phyloP scores from a whole-genome alignment of 37 sponge, comb jelly and placozoan species.

The Eunapius fragilis region DNA sequence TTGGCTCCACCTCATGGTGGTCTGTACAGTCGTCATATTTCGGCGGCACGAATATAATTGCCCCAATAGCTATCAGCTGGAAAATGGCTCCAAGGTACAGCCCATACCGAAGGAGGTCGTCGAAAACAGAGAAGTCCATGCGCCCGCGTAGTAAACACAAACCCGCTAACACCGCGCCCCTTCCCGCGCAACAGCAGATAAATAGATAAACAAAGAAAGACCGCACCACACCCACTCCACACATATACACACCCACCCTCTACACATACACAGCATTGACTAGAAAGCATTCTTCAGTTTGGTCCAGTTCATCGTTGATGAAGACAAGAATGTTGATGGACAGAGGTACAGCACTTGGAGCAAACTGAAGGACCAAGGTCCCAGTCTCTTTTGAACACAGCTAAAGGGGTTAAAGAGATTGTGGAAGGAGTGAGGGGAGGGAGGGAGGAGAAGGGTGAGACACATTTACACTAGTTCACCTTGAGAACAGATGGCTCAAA shows the following conservation, averaged over 20 bases:
- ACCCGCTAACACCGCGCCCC: not conserved
- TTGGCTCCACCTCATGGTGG: not conserved
- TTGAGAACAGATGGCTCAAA: constrained; percentile 25
- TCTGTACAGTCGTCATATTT: not conserved
- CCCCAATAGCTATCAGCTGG: not conserved
- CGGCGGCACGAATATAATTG: not conserved
- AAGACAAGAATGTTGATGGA: constrained; percentile 49
- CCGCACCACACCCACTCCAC: no score
- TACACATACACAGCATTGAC: constrained; percentile 23
- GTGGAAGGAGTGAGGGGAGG: no score
- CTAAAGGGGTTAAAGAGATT: not conserved
- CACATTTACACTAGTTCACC: constrained; percentile 22
- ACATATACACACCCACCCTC: not conserved
- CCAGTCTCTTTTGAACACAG: constrained; percentile 24
- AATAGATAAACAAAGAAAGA: not conserved
- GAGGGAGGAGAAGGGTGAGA: no score
- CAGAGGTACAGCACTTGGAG: constrained; percentile 9
- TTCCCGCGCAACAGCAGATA: not conserved
- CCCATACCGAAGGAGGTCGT: not conserved
- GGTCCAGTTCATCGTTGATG: constrained; percentile 60
- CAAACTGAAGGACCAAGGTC: constrained; percentile 26
- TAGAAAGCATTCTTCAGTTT: constrained; percentile 67
- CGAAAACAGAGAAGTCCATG: not conserved
- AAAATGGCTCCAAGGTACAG: not conserved
- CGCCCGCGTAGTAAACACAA: no score